Base-by-base conservation (phyloP, 2,888 invertebrate genomes). In the Brachyptera risi region DNA sequence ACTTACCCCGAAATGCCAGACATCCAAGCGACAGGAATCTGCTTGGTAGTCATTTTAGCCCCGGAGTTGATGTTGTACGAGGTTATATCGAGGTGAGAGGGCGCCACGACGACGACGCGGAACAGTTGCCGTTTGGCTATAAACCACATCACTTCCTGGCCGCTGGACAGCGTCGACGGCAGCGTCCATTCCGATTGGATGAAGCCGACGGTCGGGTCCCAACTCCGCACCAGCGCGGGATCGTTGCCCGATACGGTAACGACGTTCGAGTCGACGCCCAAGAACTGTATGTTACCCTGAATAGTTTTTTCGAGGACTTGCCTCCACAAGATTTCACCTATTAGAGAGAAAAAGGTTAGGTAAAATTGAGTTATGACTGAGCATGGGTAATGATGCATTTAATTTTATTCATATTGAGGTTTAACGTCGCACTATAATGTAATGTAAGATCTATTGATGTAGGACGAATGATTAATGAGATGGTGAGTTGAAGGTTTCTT, bases 251-350 rank as follows among this genome's bases (percentile, higher is more conserved):
- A 85, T 1, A 92, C 84, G 0, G 90, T 87, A 37, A 90, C 80
- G 57, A 90, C 80, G 63, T 82, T 82, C 66, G 81, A 77, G 59
- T 80, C 75, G 38, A 85, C 81, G 72, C 85, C 79, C 57, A 87
- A 72, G 61, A 88, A 76, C 73, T 87, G 83, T 63, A 91, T 83
- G 69, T 82, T 80, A 63, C 87, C 86, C 15, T 84, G 77, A 13
- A 72, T 71, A 65, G 80, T 76, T 67, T 75, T 73, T 69, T 94
- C 94, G 57, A 94, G 79, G 54, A 93, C 82, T 73, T 92, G 88
- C 60, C 94, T 83, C 92, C 94, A 95, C 68, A 86, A 75, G 68
- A 90, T 83, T 73, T 87, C 83, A 54, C 89, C 90, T 86, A 67
- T 13, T 70, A 70, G 63, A 56, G 63, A 56, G 54, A 56, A 63